phyloP scores from a whole-genome alignment of 2,797 vertebrate genomes.

The Lutjanus argentimaculatus region DNA sequence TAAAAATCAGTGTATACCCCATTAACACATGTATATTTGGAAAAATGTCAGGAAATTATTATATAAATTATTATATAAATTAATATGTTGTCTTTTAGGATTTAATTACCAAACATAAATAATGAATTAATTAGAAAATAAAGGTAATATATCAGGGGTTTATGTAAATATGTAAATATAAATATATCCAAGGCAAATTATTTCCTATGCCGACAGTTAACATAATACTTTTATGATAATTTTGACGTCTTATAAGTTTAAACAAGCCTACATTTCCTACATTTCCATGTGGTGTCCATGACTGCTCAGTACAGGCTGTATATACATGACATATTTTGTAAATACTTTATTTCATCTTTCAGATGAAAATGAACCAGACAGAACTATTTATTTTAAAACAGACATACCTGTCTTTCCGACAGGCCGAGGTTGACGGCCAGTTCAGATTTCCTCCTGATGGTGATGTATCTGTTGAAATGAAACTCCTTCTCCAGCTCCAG shows the following conservation, averaged over 20 bases:
- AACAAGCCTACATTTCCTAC: not conserved
- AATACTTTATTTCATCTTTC: not conserved
- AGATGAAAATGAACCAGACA: not conserved
- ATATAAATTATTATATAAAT: too few relatives aligned
- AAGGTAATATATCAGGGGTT: not conserved
- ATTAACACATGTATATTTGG: not conserved
- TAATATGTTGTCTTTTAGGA: not conserved
- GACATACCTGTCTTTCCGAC: slow-evolving; percentile 95
- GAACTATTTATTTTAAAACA: not conserved
- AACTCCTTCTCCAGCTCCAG: slow-evolving; percentile 98
- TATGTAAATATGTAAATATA: too few relatives aligned
- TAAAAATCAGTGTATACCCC: not conserved
- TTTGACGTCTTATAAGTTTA: not conserved
- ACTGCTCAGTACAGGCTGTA: not conserved
- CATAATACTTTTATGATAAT: not conserved
- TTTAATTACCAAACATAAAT: not conserved
- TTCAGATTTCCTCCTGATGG: slow-evolving; percentile 95
- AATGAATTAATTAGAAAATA: not conserved
- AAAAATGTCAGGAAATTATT: not conserved
- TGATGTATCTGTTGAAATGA: slow-evolving; percentile 97
- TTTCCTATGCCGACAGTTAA: not conserved
- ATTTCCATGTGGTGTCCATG: not conserved
- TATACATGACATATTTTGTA: not conserved
- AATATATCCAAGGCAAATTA: not conserved
- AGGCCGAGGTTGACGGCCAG: slow-evolving; percentile 94